Conservation (phyloP, 2,113 vertebrate genomes). For the Myxocyprinus asiaticus region DNA sequence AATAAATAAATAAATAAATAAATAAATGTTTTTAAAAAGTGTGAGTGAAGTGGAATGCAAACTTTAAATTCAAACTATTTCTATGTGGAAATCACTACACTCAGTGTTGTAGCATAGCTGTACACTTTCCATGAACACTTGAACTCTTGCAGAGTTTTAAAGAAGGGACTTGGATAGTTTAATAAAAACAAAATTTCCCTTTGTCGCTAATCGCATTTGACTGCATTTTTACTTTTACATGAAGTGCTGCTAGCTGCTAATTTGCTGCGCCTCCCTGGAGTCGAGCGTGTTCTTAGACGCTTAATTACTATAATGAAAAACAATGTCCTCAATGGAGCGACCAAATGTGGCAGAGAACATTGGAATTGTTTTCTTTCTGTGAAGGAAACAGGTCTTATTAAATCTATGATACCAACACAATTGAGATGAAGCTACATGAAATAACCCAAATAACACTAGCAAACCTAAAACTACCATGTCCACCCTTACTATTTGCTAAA, state of each 20-base stretch:
- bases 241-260: conserved; percentile 15
- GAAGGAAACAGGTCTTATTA: background rate
- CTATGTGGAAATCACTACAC: no score
- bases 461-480: background rate
- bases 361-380: conserved; percentile 25
- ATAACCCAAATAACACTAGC: background rate
- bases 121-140: background rate
- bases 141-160: background rate
- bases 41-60: background rate
- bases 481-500: background rate
- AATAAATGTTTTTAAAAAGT: no score
- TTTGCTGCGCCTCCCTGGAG: background rate
- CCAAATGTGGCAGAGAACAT: background rate
- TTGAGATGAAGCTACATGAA: background rate
- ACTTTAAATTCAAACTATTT: background rate
- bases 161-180: conserved; percentile 1
- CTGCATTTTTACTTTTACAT: conserved; percentile 15
- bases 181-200: background rate
- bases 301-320: conserved; percentile 43
- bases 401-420: background rate
- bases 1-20: no score
- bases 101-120: background rate
- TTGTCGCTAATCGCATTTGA: conserved; percentile 22
- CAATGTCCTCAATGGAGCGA: conserved; percentile 26
- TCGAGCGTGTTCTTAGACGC: background rate